Conservation (phyloP, 2,888 invertebrate species). For the Bombylius major region DNA sequence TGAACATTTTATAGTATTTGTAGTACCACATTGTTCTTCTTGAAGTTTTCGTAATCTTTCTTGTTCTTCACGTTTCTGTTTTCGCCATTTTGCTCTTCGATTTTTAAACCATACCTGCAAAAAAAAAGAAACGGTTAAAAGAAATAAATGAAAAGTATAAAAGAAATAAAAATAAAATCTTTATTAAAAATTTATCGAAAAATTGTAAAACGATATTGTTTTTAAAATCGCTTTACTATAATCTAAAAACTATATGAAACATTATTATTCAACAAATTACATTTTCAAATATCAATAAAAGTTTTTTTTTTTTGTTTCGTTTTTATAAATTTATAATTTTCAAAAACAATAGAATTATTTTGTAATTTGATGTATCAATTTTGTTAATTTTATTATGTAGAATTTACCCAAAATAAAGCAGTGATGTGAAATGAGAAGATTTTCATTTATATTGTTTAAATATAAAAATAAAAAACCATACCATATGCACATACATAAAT, state of each 20-base stretch:
- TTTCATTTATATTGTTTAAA: not conserved
- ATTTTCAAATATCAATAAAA: too few relatives aligned
- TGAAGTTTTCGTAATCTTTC: slow-evolving; percentile 70
- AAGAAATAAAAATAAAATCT: not conserved
- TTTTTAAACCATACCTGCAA: slow-evolving; percentile 94
- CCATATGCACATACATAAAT: not conserved
- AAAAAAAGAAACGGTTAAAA: slow-evolving; percentile 8
- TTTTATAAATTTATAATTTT: too few relatives aligned
- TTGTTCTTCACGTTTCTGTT: slow-evolving; percentile 82
- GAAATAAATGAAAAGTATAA: not conserved
- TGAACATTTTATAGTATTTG: slow-evolving; percentile 29
- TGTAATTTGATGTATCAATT: too few relatives aligned
- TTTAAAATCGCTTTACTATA: too few relatives aligned
- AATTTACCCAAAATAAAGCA: not conserved
- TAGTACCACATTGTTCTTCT: slow-evolving; percentile 48
- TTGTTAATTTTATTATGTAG: too few relatives aligned
- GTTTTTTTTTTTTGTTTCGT: too few relatives aligned
- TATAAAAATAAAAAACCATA: too few relatives aligned
- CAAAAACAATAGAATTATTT: too few relatives aligned
- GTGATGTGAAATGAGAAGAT: not conserved
- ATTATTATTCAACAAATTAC: too few relatives aligned
- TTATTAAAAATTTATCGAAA: not conserved
- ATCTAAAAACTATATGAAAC: too few relatives aligned
- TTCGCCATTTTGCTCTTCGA: slow-evolving; percentile 90
- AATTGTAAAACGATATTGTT: too few relatives aligned